Evolutionary conservation across 1,140 invertebrate genomes (phyloP), one percentile per base, ranked within the genome.

Genomic region (Megathymus violae): DNA sequence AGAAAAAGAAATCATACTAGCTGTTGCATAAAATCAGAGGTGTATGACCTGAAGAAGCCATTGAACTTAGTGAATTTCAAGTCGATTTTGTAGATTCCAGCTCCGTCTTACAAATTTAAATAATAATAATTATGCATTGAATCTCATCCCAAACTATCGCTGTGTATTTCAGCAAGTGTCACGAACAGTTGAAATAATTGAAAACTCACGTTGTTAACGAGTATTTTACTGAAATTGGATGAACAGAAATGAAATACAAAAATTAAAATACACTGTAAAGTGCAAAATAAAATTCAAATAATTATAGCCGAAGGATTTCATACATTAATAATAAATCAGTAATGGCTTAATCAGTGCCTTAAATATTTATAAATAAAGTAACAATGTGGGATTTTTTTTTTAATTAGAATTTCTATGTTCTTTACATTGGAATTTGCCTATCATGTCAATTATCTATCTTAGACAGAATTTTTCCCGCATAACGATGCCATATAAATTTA

Each of bases 201-300:
- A 54, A 54, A 11, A 43, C 17, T 11, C 6, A 1, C 3, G 7
- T 11, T 40, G 5, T 41, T 40, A 22, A 11, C 9, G 38, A 6
- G n/a, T 52, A 52, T 41, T 40, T 51, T n/a, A 38, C 34, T 51
- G 22, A 54, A 54, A 41, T 54, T 54, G 34, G 19, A 54, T 54
- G 50, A 40, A 19, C 50, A 16, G 34, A 40, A 9, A 54, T 40
- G 11, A 52, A 25, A 40, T 22, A 54, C 13, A n/a, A n/a, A n/a
- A n/a, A n/a, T n/a, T n/a, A n/a, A n/a, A n/a, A n/a, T n/a, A 11
- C 34, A 7, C 11, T 54, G 36, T 36, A 19, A 41, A 17, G 17
- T 40, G 34, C 22, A 54, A 54, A 41, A 40, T 54, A 22, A 52
- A 54, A 19, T n/a, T 16, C 38, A 40, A 36, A 40, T 40, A 54